Conservation (phyloP, 2,888 invertebrate genomes). For the Lamellibrachia columna region DNA sequence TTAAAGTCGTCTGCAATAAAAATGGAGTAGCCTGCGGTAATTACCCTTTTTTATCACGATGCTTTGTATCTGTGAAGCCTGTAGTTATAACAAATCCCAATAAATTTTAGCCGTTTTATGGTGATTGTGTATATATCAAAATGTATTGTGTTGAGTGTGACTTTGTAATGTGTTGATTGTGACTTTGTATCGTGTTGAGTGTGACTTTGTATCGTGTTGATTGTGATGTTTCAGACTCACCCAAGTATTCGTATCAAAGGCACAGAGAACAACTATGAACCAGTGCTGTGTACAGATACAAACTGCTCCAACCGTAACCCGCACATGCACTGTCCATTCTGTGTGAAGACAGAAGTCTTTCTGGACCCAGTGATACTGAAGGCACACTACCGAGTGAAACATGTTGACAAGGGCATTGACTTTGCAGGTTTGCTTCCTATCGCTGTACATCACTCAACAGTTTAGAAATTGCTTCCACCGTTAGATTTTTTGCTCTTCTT, state of each 20-base stretch:
- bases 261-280: slow-evolving; percentile 61
- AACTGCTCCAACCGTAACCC: slow-evolving; percentile 53
- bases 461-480: neutral
- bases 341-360: slow-evolving; percentile 61
- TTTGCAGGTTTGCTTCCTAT: slow-evolving; percentile 57
- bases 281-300: slow-evolving; percentile 57
- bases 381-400: slow-evolving; percentile 65
- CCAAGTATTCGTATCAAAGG: slow-evolving; percentile 65
- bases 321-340: slow-evolving; percentile 66
- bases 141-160: too few relatives aligned
- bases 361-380: slow-evolving; percentile 63
- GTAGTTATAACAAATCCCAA: too few relatives aligned
- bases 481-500: neutral
- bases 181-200: neutral
- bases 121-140: too few relatives aligned
- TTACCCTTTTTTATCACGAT: too few relatives aligned
- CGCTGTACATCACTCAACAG: neutral
- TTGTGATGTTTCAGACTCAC: slow-evolving; percentile 46
- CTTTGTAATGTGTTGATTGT: too few relatives aligned
- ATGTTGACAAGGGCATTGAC: slow-evolving; percentile 66
- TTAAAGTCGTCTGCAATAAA: too few relatives aligned
- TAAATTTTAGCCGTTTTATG: too few relatives aligned
- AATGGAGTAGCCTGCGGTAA: too few relatives aligned
- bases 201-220: neutral
- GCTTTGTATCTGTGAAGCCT: too few relatives aligned